A percentile compares a stretch with the other conserved stretches of the same genome.
Conservation (phyloP, 2,113 vertebrate species). For the Sminthopsis crassicaudata region DNA sequence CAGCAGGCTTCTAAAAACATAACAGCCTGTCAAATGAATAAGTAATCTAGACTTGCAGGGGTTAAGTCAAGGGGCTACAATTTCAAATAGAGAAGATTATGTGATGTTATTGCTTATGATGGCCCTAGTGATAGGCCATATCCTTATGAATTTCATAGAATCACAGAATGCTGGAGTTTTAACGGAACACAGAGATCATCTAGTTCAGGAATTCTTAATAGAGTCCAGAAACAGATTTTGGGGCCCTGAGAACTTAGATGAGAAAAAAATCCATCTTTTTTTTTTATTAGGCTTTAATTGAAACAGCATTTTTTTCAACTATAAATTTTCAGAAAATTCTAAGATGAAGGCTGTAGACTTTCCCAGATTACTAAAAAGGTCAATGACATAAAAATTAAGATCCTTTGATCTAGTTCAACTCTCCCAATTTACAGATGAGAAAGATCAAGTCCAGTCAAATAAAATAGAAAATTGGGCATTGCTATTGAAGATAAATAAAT, state of each 20-base stretch:
- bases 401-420: not conserved
- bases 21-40: not conserved
- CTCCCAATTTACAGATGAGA: not conserved
- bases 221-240: not conserved
- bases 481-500: fast-evolving
- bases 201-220: not conserved
- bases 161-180: not conserved
- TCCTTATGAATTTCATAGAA: not conserved
- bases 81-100: not conserved
- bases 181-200: not conserved
- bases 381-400: not conserved
- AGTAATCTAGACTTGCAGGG: not conserved
- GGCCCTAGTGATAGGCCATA: not conserved
- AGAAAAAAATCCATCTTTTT: not conserved
- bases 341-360: not conserved
- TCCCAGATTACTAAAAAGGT: not conserved
- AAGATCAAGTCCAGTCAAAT: not conserved
- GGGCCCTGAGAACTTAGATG: not conserved
- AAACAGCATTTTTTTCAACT: not conserved
- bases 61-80: not conserved
- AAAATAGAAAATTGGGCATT: not conserved
- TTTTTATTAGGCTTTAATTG: not conserved
- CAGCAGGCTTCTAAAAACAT: not conserved
- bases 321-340: not conserved
- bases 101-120: not conserved